Evolutionary conservation across 2,113 vertebrate species (phyloP).

Genomic region (Lycocorax pyrrhopterus): DNA sequence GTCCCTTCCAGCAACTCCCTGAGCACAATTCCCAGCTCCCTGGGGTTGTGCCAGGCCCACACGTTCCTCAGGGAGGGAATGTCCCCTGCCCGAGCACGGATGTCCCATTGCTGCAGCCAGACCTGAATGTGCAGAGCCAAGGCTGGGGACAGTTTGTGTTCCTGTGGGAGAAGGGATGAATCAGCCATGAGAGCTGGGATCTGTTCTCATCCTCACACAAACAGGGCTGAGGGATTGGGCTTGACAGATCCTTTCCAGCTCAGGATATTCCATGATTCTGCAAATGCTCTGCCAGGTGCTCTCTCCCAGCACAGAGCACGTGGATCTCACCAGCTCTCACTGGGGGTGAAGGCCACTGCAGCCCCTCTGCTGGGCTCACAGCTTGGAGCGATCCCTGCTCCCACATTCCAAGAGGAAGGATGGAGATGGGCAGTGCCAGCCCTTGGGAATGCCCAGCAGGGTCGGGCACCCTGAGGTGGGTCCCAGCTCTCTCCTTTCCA

Average conservation of each 20-base stretch:
- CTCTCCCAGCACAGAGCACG: not conserved
- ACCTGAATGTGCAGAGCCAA: not conserved
- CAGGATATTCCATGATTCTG: not conserved
- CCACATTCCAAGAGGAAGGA: accelerated
- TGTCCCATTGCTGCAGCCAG: not conserved
- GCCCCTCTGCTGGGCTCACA: accelerated
- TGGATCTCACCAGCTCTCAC: not conserved
- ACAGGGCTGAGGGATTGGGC: not conserved
- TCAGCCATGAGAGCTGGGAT: not conserved
- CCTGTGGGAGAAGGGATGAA: not conserved
- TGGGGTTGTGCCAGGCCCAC: not conserved
- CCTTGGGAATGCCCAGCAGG: not conserved
- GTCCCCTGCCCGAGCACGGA: not conserved
- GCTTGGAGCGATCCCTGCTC: not conserved
- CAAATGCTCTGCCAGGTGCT: not conserved
- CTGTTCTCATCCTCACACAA: not conserved
- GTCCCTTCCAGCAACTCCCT: not conserved
- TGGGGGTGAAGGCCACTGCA: not conserved
- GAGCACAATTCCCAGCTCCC: not conserved
- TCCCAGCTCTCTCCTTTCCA: not conserved
- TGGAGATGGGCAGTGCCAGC: not conserved
- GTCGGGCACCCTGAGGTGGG: not conserved
- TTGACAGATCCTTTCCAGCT: not conserved
- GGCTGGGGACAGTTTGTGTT: not conserved
- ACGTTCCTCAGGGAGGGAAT: accelerated